A percentile compares a stretch with the other conserved stretches of the same genome.
These are phyloP conservation scores for Sciaenops ocellatus DNA, from an alignment of 2,797 vertebrate genomes.

Conservation along the genomic window DNA sequence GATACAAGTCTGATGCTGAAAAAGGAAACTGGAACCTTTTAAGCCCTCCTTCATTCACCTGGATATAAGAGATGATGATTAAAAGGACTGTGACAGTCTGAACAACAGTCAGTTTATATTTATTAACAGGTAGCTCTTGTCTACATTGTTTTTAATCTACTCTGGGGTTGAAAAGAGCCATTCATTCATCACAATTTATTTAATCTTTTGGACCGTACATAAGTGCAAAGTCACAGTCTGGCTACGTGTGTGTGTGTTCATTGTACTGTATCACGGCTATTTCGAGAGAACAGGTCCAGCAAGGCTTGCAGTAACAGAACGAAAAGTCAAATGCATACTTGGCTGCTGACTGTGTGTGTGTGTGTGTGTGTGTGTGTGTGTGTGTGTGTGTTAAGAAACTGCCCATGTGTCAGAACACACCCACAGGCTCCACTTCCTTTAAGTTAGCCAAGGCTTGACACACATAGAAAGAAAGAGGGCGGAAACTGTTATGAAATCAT, in stretches of 20 bases:
- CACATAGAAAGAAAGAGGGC: slow-evolving; percentile 26
- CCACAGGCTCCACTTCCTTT: slow-evolving; percentile 40
- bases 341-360: slow-evolving; percentile 16
- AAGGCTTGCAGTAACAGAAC: slow-evolving; percentile 34
- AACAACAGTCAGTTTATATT: neutral
- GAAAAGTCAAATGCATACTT: slow-evolving; percentile 29
- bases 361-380: slow-evolving; percentile 12
- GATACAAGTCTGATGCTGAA: neutral
- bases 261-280: slow-evolving; percentile 19
- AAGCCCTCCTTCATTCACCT: neutral
- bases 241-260: neutral
- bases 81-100: neutral
- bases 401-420: slow-evolving; percentile 60
- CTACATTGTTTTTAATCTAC: neutral
- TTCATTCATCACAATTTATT: neutral
- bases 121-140: neutral
- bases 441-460: slow-evolving; percentile 31
- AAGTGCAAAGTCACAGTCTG: slow-evolving; percentile 7
- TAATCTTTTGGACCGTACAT: neutral
- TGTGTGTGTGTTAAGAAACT: slow-evolving; percentile 50
- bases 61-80: neutral
- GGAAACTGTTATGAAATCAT: slow-evolving; percentile 45
- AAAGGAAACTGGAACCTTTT: neutral
- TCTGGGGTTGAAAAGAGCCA: neutral
- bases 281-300: slow-evolving; percentile 67